Evolutionary conservation across 2,113 vertebrate genomes (phyloP), one percentile per base, ranked within the genome.

Genomic region (Anarrhichthys ocellatus): DNA sequence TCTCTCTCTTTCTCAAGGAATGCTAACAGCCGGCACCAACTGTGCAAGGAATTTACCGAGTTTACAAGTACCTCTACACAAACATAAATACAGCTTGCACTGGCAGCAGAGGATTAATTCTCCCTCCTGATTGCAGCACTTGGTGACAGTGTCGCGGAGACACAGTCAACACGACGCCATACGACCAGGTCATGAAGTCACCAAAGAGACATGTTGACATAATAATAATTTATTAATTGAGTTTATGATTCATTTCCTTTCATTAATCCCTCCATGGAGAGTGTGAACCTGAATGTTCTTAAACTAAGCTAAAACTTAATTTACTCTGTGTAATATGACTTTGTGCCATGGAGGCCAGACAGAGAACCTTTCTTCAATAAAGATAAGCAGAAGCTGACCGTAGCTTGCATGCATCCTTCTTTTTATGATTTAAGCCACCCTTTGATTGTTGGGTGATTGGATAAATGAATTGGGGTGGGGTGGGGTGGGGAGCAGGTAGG

Each of bases 21-120:
- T 94, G 85, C 90, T 81, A 95, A 92, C 90, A 93, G 94, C 94
- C 87, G 90, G 91, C 92, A 94, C 85, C 95, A 94, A 92, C 94
- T 95, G 94, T 77, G 84, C n/a, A 68, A 91, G 92, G 92, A 94
- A 94, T 95, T 92, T 92, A 91, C 81, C 89, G 92, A 91, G 94
- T 95, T 93, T 92, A 92, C 91, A 91, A 92, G 90, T 82, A 87
- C 89, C 15, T 22, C 32, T 5, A 74, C 73, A 83, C 52, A 82
- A 1, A 78, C 36, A 81, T 36, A 85, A 71, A 85, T 79, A 82
- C 72, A 83, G 44, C 63, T 61, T 9, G 18, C 22, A 62, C 65
- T 87, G 81, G 81, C 77, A 69, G 70, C 44, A 36, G 71, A 61
- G 32, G 76, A 56, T 80, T 84, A 2, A 72, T 76, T 85, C 76